Evolutionary conservation across 2,113 vertebrate species (phyloP), one percentile per base, ranked within the genome.

Genomic region (Lipotes vexillifer): DNA sequence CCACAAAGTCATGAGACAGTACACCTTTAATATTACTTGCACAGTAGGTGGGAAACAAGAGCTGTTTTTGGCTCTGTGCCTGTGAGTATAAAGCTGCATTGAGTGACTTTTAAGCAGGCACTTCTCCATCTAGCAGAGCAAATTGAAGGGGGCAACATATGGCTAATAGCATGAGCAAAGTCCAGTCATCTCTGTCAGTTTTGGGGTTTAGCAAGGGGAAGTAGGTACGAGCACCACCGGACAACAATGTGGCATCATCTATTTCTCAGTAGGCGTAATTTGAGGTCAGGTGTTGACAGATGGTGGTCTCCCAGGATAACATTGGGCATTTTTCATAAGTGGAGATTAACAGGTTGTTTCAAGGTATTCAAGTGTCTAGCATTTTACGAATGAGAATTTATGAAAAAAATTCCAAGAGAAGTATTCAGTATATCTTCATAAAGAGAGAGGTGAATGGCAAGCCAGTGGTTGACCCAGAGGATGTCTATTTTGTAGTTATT

Each of bases 11-110:
- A 97, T 31, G 61, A 98, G 97, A 97, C 88, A 97, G 95, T 91
- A 86, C 97, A 98, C 97, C 96, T 98, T 97, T 93, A 97, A 96
- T 98, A 97, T 98, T 95, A 96, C 92, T 97, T 93, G 87, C 97
- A 55, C 93, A 0, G 29, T 55, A 97, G 98, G 97, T 93, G 46
- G 93, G 87, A 97, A 98, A 97, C 81, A 96, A 95, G 94, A 97
- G 97, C 74, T 98, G 57, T 81, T 96, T 80, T 96, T 97, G 98
- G 97, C 92, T 25, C 23, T 8, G 2, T 31, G 96, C 97, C 98
- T 96, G 36, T 10, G 63, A 95, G 94, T 71, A 44, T 95, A 97
- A 91, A 97, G 86, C 52, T 72, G 4, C 36, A 18, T 13, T 61
- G 84, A 90, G 95, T 55, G 96, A 65, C 82, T 95, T 97, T 97